Evolutionary conservation across 1,140 invertebrate genomes (phyloP).

Genomic region (Drosophila orena): DNA sequence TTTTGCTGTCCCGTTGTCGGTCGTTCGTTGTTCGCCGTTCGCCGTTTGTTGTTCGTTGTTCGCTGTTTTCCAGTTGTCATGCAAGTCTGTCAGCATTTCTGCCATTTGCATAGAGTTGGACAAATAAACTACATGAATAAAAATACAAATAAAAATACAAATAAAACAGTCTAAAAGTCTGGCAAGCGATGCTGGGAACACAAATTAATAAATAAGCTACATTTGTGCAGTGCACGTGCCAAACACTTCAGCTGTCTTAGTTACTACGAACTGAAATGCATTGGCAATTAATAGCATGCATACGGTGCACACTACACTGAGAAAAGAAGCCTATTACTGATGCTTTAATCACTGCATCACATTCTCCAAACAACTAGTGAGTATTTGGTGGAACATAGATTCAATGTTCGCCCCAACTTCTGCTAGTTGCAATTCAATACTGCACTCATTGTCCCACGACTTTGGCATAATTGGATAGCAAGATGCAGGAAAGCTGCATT

Average conservation of each 20-base stretch:
- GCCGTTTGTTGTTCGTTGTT: not conserved
- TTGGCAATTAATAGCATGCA: constrained; percentile 50
- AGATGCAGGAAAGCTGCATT: not conserved
- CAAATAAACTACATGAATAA: constrained; percentile 43
- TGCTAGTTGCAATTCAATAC: not conserved
- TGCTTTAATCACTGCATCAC: too few species aligned
- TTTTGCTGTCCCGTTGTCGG: constrained; percentile 49
- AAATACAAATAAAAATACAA: constrained; percentile 2
- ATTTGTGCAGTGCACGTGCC: constrained; percentile 36
- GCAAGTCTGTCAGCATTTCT: constrained; percentile 59
- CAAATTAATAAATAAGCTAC: constrained; percentile 50
- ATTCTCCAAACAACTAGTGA: too few species aligned
- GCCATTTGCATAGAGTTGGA: constrained; percentile 44
- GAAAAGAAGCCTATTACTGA: constrained; percentile 1
- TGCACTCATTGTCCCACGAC: not conserved
- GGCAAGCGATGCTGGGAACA: constrained; percentile 23
- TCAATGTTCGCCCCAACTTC: too few species aligned
- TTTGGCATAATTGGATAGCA: not conserved
- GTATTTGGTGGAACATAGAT: too few species aligned
- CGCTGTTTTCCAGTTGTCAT: constrained; percentile 55
- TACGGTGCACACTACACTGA: constrained; percentile 21
- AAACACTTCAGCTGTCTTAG: constrained; percentile 26
- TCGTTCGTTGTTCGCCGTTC: constrained; percentile 2
- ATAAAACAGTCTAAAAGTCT: constrained; percentile 6
- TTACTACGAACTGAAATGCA: constrained; percentile 37